These are phyloP conservation scores for Himalopsyche anomala DNA, from an alignment of 2,888 invertebrate genomes.

Conservation along the genomic window DNA sequence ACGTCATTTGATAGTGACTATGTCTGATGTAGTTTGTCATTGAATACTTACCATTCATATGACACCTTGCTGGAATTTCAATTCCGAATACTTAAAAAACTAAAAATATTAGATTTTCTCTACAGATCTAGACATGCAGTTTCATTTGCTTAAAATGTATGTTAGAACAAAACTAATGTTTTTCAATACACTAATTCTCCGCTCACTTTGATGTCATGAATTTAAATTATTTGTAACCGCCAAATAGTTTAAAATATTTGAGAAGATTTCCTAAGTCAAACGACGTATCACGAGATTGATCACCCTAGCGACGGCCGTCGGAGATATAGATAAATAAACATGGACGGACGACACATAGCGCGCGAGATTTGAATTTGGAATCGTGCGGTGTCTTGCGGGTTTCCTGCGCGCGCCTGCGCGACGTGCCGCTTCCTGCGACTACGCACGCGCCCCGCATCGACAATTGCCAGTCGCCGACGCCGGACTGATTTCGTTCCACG, in stretches of 20 bases:
- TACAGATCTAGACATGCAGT: too few species aligned
- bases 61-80: too few species aligned
- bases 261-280: conserved; percentile 44
- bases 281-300: conserved; percentile 59
- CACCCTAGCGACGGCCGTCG: conserved; percentile 45
- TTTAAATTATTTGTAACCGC: conserved; percentile 24
- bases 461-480: conserved; percentile 47
- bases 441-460: conserved; percentile 59
- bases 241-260: conserved; percentile 8
- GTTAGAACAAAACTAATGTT: too few species aligned
- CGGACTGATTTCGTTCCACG: conserved; percentile 59
- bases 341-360: conserved; percentile 46
- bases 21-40: too few species aligned
- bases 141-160: too few species aligned
- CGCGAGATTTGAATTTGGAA: conserved; percentile 62
- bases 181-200: too few species aligned
- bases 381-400: conserved; percentile 59
- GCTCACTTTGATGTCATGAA: not conserved
- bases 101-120: too few species aligned
- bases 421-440: conserved; percentile 62
- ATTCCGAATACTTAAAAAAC: too few species aligned
- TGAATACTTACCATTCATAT: too few species aligned
- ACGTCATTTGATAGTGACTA: too few species aligned
- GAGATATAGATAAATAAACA: conserved; percentile 51
- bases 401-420: conserved; percentile 61